Percentiles rank a stretch among this genome's conserved stretches.
phyloP scores from a whole-genome alignment of 2,113 vertebrate species.

The Marmota flaviventris region DNA sequence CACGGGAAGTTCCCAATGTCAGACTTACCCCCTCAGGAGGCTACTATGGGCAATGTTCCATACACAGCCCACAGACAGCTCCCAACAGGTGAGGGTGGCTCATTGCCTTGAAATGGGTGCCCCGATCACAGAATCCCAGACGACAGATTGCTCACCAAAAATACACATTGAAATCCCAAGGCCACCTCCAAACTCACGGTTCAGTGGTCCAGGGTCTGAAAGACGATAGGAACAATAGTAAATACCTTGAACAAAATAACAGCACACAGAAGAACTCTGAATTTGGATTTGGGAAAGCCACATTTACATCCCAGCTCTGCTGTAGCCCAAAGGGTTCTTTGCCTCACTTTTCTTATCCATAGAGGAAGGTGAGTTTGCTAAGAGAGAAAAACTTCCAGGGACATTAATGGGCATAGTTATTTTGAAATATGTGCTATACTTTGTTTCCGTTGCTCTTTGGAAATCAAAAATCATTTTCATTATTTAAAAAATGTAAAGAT shows the following conservation, averaged over 20 bases:
- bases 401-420: background rate
- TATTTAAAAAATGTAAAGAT: conserved; percentile 19
- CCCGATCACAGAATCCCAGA: background rate
- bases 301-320: background rate
- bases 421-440: background rate
- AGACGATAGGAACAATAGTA: background rate
- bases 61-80: no score
- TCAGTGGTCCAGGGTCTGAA: background rate
- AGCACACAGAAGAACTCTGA: background rate
- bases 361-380: background rate
- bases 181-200: background rate
- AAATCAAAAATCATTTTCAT: conserved; percentile 40
- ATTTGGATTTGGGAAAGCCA: background rate
- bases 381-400: background rate
- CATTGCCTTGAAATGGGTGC: background rate
- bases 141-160: background rate
- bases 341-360: background rate
- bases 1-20: no score
- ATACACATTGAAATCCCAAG: background rate
- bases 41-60: no score
- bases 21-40: no score
- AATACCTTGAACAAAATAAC: background rate
- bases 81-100: background rate
- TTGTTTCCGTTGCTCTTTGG: background rate
- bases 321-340: background rate